phyloP scores from a whole-genome alignment of 2,113 vertebrate genomes.

The Irena cyanogastra region DNA sequence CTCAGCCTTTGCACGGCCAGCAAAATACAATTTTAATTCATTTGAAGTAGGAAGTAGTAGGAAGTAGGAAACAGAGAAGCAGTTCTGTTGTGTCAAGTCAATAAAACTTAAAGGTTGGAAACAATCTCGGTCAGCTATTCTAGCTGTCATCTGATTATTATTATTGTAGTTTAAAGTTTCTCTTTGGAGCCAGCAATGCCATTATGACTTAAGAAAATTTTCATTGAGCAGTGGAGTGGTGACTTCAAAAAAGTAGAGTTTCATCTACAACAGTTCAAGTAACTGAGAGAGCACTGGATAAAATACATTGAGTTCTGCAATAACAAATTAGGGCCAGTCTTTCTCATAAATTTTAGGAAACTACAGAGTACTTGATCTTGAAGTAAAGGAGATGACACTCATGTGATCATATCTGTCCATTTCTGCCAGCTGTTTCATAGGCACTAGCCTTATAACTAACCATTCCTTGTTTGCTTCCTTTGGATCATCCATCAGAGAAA shows the following conservation, averaged over 20 bases:
- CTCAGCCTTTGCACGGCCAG: not conserved
- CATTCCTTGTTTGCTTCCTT: not conserved
- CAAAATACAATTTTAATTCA: conserved; percentile 10
- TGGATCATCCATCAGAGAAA: not conserved
- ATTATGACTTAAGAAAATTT: not conserved
- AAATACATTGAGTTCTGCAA: not conserved
- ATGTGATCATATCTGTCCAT: not conserved
- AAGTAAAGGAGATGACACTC: not conserved
- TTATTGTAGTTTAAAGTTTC: not conserved
- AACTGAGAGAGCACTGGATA: not conserved
- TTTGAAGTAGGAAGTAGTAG: not conserved
- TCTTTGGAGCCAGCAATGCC: not conserved
- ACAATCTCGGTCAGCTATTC: not conserved
- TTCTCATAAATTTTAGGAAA: not conserved
- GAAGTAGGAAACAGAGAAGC: not conserved
- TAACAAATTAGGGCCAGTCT: not conserved
- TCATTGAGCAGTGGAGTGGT: not conserved
- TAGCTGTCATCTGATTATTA: not conserved
- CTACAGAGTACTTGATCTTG: not conserved
- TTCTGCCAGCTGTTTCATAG: not conserved
- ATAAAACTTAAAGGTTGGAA: not conserved
- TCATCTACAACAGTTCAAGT: not conserved
- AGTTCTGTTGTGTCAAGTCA: not conserved
- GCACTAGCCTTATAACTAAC: not conserved
- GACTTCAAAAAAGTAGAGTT: not conserved